These are phyloP conservation scores for Thalpophila matura DNA, from an alignment of 2,888 invertebrate species.

Conservation along the genomic window DNA sequence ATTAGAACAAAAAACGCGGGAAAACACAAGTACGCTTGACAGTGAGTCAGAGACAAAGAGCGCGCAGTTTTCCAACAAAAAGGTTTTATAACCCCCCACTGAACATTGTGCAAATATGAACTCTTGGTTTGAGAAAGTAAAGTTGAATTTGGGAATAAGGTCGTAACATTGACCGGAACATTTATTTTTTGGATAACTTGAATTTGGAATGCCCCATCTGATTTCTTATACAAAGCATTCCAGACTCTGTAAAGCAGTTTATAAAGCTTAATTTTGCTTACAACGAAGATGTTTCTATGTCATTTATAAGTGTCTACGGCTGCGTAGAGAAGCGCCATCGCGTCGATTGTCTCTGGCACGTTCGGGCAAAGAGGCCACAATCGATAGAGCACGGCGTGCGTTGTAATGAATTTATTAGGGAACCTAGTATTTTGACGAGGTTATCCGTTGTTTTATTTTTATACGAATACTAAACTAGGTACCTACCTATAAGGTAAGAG, in stretches of 20 bases:
- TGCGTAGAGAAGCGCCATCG: constrained; percentile 89
- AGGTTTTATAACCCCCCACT: constrained; percentile 74
- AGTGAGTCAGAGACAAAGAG: constrained; percentile 89
- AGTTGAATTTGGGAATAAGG: constrained; percentile 70
- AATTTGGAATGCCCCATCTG: constrained; percentile 66
- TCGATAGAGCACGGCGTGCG: constrained; percentile 90
- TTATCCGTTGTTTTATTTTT: constrained; percentile 53
- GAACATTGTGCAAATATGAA: constrained; percentile 58
- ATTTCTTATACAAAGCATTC: constrained; percentile 47
- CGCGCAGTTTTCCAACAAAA: constrained; percentile 77
- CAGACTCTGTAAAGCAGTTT: constrained; percentile 49
- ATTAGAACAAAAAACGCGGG: constrained; percentile 91
- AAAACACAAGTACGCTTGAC: constrained; percentile 90
- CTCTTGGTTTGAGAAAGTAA: constrained; percentile 65
- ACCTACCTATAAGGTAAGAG: constrained; percentile 25
- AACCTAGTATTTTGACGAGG: constrained; percentile 75
- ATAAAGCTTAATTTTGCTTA: constrained; percentile 57
- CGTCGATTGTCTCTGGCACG: constrained; percentile 90
- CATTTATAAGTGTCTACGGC: constrained; percentile 65
- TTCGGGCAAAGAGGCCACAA: constrained; percentile 89
- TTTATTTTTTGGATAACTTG: constrained; percentile 77
- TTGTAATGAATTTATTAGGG: constrained; percentile 90
- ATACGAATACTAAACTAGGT: constrained; percentile 32
- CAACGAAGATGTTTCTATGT: constrained; percentile 47
- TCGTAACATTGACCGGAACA: constrained; percentile 76